These are phyloP conservation scores for Latheticus oryzae DNA, from an alignment of 2,888 invertebrate genomes.

Conservation along the genomic window DNA sequence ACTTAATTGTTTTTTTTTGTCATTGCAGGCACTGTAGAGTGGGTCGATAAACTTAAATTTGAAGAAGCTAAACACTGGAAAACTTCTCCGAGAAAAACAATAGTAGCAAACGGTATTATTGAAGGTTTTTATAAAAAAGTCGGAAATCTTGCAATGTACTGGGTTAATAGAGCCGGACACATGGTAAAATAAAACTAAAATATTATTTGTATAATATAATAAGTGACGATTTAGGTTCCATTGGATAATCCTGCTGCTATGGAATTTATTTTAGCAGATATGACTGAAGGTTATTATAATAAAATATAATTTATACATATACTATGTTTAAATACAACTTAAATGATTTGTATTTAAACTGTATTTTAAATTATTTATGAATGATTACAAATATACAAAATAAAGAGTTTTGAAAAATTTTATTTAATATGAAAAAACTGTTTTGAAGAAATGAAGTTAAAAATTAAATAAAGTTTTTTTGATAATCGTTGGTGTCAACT, in stretches of 20 bases:
- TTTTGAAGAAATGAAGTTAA: no score
- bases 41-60: slow-evolving; percentile 75
- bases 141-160: slow-evolving; percentile 79
- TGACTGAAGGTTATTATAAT: not conserved
- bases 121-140: slow-evolving; percentile 80
- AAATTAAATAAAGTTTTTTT: no score
- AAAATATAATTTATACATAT: no score
- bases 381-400: no score
- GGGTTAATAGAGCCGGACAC: slow-evolving; percentile 84
- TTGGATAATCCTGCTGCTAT: slow-evolving; percentile 20
- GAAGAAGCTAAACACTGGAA: slow-evolving; percentile 70
- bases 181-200: slow-evolving; percentile 69
- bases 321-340: no score
- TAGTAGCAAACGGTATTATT: slow-evolving; percentile 72
- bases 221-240: slow-evolving; percentile 16
- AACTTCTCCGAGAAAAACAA: slow-evolving; percentile 67
- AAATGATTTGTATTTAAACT: no score
- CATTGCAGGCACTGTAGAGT: slow-evolving; percentile 61
- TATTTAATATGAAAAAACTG: no score
- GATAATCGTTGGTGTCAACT: no score
- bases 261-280: slow-evolving; percentile 1
- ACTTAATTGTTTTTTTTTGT: not conserved
- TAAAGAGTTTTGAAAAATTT: no score
- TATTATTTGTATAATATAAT: slow-evolving; percentile 3
- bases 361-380: no score